Base-by-base conservation (phyloP, 2,113 vertebrate genomes). In the Pimephales promelas region DNA sequence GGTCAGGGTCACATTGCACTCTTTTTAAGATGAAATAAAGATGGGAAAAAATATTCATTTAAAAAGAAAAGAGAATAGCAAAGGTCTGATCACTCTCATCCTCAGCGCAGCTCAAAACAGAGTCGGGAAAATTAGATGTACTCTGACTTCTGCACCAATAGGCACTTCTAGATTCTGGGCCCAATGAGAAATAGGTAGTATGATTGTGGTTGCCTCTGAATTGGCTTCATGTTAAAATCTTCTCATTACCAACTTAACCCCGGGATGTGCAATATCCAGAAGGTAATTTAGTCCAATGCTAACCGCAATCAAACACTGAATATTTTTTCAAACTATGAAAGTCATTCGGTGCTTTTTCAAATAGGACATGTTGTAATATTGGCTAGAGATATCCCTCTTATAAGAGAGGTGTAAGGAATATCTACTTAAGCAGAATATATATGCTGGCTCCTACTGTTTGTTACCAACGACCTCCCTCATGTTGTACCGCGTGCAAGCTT, bases 1-100 rank as follows among this genome's bases (percentile, higher is more conserved):
- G 64, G 74, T 78, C 81, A 83, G 85, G 85, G 64, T 86, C 81
- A 77, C 28, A 43, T 40, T 62, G 54, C 43, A 59, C 85, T 72
- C 66, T 66, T 59, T 45, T 76, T 31, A 36, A 83, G 73, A 16
- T 72, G 72, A 79, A 81, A 83, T 78, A 45, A 87, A 28, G 14
- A 81, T 79, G 78, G 5, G 28, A 62, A 18, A 26, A 81, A 36
- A 7, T 36, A 70, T 52, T 68, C 7, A 70, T 70, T 81, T 52
- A 26, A 56, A 24, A 52, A 22, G 26, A 81, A 81, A 54, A 54
- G 31, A 36, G 47, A 56, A 70, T 81, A 54, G 14, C 40, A 64
- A 26, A 14, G 40, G 78, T 66, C 57, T 34, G 79, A n/a, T 70
- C 26, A 34, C 22, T 16, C 6, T 71, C 36, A 43, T 43, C 11